A percentile compares a stretch with the other conserved stretches of the same genome.
Evolutionary conservation across 2,888 invertebrate genomes (phyloP).

Genomic region (Cataglyphis cursor): DNA sequence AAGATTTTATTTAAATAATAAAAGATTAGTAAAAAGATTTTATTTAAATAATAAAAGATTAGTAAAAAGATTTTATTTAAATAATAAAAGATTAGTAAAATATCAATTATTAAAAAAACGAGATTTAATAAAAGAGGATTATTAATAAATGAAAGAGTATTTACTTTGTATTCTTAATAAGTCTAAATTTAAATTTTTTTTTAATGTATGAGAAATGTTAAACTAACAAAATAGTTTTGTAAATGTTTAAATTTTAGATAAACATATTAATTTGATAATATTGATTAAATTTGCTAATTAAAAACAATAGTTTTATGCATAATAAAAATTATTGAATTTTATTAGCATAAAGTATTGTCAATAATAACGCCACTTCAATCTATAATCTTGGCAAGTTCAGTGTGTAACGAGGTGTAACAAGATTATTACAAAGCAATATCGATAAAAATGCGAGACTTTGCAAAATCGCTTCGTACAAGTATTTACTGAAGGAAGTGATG

Average conservation of each 20-base stretch:
- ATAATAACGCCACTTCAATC: not conserved
- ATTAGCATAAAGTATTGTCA: not conserved
- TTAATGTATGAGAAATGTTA: not conserved
- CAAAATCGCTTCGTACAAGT: not conserved
- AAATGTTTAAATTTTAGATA: not conserved
- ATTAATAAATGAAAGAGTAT: not conserved
- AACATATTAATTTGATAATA: not conserved
- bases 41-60: too few relatives aligned
- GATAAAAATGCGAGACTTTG: constrained; percentile 19
- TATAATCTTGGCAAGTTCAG: not conserved
- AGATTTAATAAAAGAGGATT: too few relatives aligned
- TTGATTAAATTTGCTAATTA: not conserved
- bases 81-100: not conserved
- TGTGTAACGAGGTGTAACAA: not conserved
- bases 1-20: not conserved
- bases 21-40: not conserved
- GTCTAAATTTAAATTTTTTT: not conserved
- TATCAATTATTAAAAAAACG: not conserved
- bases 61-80: not conserved
- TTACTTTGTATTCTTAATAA: not conserved
- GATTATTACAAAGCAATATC: constrained; percentile 31
- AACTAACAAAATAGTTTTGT: not conserved
- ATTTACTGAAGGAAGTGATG: constrained; percentile 33
- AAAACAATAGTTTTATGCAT: not conserved
- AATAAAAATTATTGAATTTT: not conserved